Conservation (phyloP, 64 coral and sea anemone genomes). For the Montipora capricornis region DNA sequence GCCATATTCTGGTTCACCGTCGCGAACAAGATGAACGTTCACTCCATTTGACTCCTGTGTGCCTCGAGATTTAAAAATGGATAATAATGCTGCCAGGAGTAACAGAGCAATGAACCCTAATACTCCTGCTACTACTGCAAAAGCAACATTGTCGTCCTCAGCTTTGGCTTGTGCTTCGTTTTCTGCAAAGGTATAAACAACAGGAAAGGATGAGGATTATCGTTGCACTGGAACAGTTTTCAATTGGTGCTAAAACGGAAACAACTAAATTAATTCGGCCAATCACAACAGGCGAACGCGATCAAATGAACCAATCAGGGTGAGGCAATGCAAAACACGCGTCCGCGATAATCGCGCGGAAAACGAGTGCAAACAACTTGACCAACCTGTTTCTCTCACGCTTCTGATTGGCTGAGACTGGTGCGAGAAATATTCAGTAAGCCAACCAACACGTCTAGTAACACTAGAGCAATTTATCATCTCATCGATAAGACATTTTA, state of each 20-base stretch:
- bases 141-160: background rate
- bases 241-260: background rate
- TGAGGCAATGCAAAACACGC: no score
- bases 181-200: background rate
- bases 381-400: no score
- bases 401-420: no score
- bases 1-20: background rate
- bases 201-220: background rate
- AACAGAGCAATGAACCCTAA: conserved; percentile 14
- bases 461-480: no score
- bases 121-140: conserved; percentile 28
- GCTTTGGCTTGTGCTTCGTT: background rate
- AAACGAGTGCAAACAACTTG: no score
- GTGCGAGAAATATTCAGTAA: no score
- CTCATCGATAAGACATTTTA: no score
- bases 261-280: no score
- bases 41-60: background rate
- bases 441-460: no score
- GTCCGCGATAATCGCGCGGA: no score
- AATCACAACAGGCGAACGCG: no score
- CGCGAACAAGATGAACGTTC: background rate
- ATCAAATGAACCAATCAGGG: no score
- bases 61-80: conserved; percentile 8
- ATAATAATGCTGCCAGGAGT: conserved; percentile 7
- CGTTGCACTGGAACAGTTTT: background rate